Base-by-base conservation (phyloP, 2,888 invertebrate genomes). In the Trichacis sp. region DNA sequence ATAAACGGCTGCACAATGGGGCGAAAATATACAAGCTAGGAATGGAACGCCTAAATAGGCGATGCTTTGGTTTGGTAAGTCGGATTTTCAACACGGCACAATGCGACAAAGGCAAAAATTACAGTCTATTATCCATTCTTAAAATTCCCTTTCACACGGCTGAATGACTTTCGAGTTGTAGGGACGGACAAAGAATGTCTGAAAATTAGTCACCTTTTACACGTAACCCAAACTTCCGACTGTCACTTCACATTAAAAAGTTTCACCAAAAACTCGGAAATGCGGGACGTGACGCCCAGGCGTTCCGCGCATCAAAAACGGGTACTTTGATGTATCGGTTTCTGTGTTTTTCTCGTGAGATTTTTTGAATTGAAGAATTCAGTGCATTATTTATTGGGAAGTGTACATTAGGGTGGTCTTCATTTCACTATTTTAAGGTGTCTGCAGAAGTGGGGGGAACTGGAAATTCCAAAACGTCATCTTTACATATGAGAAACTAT, bases 51-150 rank as follows among this genome's bases (percentile, higher is more conserved):
- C 17, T 58, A 51, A 58, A 51, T 51, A 51, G 51, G 46, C 38
- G 36, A 30, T 18, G 43, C 56, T 56, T 42, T 40, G 30, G 20
- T 24, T 30, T 15, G 38, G 48, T 42, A 56, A 56, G 56, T 48
- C 58, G 51, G 50, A 50, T 45, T 58, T 45, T 45, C 50, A 51
- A 51, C 47, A 30, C 49, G 47, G 46, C 36, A 38, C 47, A 30
- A 49, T 40, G 30, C 30, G 43, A 24, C 56, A 38, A 49, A 24
- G 38, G 43, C 43, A 18, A 6, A 33, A 24, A 33, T n/a, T 17
- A 17, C 55, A 4, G 30, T 17, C 15, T 30, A 43, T 52, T 52
- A 18, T 42, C 42, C 42, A 42, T 42, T 42, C 18, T 42, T 12
- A 9, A 42, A 5, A 42, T 42, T 42, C n/a, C 42, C 18, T 42